These are phyloP conservation scores for Hirtodrosophila duncani DNA, from an alignment of 2,888 invertebrate genomes.

Conservation along the genomic window DNA sequence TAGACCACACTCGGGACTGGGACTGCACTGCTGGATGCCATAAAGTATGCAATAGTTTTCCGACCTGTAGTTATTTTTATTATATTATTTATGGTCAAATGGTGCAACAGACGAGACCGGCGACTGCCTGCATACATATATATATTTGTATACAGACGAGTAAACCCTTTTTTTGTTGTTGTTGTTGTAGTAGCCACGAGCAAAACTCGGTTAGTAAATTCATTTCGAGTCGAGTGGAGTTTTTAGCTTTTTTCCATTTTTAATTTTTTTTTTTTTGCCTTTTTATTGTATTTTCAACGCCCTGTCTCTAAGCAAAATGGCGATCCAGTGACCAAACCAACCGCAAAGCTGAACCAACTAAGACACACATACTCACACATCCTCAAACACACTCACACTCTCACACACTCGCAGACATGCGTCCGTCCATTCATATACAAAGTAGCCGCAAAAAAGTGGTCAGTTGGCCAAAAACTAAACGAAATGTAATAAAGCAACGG, in stretches of 20 bases:
- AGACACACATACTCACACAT: conserved; percentile 22
- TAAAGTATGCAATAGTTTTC: conserved; percentile 60
- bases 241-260: neutral
- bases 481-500: conserved; percentile 70
- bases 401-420: conserved; percentile 5
- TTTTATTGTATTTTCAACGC: conserved; percentile 11
- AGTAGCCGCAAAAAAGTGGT: conserved; percentile 69
- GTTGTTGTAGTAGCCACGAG: conserved; percentile 25
- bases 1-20: conserved; percentile 35
- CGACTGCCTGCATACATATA: conserved; percentile 6
- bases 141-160: too few relatives aligned
- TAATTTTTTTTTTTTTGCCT: conserved; percentile 11
- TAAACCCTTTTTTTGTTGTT: conserved; percentile 5
- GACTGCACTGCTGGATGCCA: conserved; percentile 28
- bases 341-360: conserved; percentile 40
- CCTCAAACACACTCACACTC: conserved; percentile 10
- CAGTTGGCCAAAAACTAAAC: conserved; percentile 71
- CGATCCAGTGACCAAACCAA: conserved; percentile 43
- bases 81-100: conserved; percentile 70
- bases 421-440: conserved; percentile 45
- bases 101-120: conserved; percentile 45
- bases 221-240: conserved; percentile 43
- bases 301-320: conserved; percentile 24
- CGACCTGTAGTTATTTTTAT: conserved; percentile 70
- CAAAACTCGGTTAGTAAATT: conserved; percentile 69